Evolutionary conservation across 1,140 invertebrate genomes (phyloP).

Genomic region (Drosophila oshimai): DNA sequence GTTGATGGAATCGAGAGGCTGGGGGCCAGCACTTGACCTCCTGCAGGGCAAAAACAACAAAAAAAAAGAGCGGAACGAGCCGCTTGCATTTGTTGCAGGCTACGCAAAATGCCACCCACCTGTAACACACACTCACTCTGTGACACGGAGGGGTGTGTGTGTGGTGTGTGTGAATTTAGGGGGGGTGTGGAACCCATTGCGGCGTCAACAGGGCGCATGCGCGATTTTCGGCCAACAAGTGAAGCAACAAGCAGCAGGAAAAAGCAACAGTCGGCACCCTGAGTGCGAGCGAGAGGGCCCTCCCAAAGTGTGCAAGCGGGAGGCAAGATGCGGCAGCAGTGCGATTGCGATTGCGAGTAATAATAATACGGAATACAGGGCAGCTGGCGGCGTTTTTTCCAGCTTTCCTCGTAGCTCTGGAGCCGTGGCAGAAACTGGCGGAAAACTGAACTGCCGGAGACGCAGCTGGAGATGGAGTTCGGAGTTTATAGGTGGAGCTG

Average conservation of each 20-base stretch:
- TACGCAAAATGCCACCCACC: conserved; percentile 48
- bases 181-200: conserved; percentile 55
- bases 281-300: neutral
- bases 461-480: conserved; percentile 1
- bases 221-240: conserved; percentile 63
- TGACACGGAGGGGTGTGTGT: neutral
- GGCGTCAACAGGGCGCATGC: conserved; percentile 50
- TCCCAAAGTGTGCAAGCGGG: neutral
- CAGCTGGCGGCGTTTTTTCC: conserved; percentile 56
- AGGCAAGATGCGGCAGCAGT: neutral
- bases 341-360: conserved; percentile 31
- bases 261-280: conserved; percentile 13
- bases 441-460: neutral
- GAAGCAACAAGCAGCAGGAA: conserved; percentile 68
- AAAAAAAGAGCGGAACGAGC: neutral
- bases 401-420: neutral
- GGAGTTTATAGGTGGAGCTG: neutral
- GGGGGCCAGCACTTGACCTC: conserved; percentile 32
- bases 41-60: conserved; percentile 2
- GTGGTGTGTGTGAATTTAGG: neutral
- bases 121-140: conserved; percentile 46
- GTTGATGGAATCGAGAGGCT: conserved; percentile 33
- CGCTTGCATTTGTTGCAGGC: conserved; percentile 41
- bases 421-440: neutral
- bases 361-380: conserved; percentile 56